phyloP scores from a whole-genome alignment of 92 coral and sea anemone genomes.

The Bergia puertoricense region DNA sequence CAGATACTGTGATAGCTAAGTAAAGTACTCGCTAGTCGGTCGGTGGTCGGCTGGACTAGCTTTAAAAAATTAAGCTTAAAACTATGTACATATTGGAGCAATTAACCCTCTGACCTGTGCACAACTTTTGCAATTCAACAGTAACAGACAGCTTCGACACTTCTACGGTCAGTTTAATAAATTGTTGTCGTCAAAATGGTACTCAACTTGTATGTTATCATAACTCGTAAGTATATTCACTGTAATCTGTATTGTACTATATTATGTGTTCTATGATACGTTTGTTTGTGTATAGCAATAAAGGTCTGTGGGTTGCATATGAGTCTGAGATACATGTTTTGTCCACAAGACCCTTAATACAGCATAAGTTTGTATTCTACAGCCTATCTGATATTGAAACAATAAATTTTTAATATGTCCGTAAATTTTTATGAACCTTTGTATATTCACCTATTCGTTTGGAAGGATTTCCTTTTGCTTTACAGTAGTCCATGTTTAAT shows the following conservation, averaged over 20 bases:
- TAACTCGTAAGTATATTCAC: not conserved
- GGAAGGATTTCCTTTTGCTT: not conserved
- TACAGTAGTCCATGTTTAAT: not conserved
- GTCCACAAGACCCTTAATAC: not conserved
- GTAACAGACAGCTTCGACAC: constrained; percentile 5
- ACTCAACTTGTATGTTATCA: not conserved
- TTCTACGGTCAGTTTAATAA: not conserved
- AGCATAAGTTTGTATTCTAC: not conserved
- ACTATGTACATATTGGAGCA: constrained; percentile 23
- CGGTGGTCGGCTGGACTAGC: not conserved
- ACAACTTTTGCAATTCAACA: constrained; percentile 5
- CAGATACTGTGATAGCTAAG: no score
- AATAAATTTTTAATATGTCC: no score
- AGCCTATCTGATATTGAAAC: not conserved
- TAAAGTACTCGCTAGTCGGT: no score
- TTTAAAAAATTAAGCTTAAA: not conserved
- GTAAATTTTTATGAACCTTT: not conserved
- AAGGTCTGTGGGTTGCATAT: not conserved
- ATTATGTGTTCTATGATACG: not conserved
- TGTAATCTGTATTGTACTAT: not conserved
- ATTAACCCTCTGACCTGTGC: constrained; percentile 44
- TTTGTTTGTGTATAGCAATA: not conserved
- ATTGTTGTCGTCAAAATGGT: not conserved
- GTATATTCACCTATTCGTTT: not conserved
- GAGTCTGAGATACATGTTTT: not conserved